Evolutionary conservation across 2,888 invertebrate genomes (phyloP), one percentile per base, ranked within the genome.

Genomic region (Drosophila putrida): DNA sequence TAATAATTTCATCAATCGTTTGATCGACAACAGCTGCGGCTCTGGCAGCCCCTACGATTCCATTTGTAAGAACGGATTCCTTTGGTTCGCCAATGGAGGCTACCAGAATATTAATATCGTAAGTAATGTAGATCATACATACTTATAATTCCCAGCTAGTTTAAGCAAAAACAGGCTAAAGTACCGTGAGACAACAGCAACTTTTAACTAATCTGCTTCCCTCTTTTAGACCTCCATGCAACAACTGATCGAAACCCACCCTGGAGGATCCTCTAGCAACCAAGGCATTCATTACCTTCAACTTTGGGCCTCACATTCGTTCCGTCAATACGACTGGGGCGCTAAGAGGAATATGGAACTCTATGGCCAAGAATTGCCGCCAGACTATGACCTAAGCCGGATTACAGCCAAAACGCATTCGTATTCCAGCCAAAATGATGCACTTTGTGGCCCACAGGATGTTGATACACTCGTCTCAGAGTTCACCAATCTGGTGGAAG

Each of bases 301-400:
- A 62, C 66, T 88, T 27, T 73, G 58, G 25, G 51, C 31, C 1
- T 90, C 90, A 4, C 71, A 82, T 5, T 46, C 78, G 13, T 91
- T 91, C 75, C 90, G 90, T 25, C 90, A 90, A 44, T 90, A 86
- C 63, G 91, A 91, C 41, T 91, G 84, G 77, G 91, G 91, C 15
- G 59, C 49, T 49, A 82, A 83, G 69, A 83, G 70, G 70, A 91
- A 89, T 47, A 38, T 33, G 0, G 43, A 85, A 6, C 27, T 78
- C 4, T 91, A 91, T 46, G 83, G 81, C 31, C 90, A 90, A 51
- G 61, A 70, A 2, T 35, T 57, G 51, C 90, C 91, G 2, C 91
- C 90, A 8, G 81, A 88, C 4, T 91, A 91, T 53, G 89, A 91
- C 53, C 77, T 91, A 6, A 83, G 72, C 57, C 74, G 77, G 38